Conservation (phyloP, 2,113 vertebrate species). For the Asarcornis scutulata region DNA sequence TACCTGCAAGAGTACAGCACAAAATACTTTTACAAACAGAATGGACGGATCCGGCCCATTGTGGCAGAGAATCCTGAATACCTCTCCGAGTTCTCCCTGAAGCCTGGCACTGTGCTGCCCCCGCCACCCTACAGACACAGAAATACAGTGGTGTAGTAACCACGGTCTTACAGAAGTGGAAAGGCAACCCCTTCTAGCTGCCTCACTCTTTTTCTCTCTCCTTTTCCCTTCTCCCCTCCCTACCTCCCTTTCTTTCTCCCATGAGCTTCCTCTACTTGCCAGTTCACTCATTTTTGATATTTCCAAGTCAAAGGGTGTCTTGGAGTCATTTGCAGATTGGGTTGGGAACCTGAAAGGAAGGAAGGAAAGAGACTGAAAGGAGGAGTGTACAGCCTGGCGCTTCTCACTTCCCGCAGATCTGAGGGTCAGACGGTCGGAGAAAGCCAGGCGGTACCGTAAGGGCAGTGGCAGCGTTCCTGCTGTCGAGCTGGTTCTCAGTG, state of each 20-base stretch:
- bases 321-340: slow-evolving; percentile 33
- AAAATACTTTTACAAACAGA: slow-evolving; percentile 97
- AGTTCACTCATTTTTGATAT: slow-evolving; percentile 73
- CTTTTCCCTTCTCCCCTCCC: not conserved
- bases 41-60: slow-evolving; percentile 89
- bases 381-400: not conserved
- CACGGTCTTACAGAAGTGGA: not conserved
- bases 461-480: slow-evolving; percentile 23
- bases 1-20: slow-evolving; percentile 90
- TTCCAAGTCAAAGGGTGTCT: slow-evolving; percentile 62
- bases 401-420: not conserved
- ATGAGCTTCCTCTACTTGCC: slow-evolving; percentile 71
- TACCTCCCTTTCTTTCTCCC: slow-evolving; percentile 30
- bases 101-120: slow-evolving; percentile 90
- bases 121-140: slow-evolving; percentile 97
- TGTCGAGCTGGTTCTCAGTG: slow-evolving; percentile 13
- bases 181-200: slow-evolving; percentile 60
- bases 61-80: slow-evolving; percentile 97
- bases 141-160: slow-evolving; percentile 93
- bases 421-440: not conserved
- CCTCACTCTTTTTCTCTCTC: slow-evolving; percentile 12
- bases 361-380: slow-evolving; percentile 50
- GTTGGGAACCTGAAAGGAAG: slow-evolving; percentile 57
- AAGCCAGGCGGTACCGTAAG: slow-evolving; percentile 31
- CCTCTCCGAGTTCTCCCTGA: slow-evolving; percentile 93